phyloP scores from a whole-genome alignment of 2,113 vertebrate genomes.

The Pangasianodon hypophthalmus region DNA sequence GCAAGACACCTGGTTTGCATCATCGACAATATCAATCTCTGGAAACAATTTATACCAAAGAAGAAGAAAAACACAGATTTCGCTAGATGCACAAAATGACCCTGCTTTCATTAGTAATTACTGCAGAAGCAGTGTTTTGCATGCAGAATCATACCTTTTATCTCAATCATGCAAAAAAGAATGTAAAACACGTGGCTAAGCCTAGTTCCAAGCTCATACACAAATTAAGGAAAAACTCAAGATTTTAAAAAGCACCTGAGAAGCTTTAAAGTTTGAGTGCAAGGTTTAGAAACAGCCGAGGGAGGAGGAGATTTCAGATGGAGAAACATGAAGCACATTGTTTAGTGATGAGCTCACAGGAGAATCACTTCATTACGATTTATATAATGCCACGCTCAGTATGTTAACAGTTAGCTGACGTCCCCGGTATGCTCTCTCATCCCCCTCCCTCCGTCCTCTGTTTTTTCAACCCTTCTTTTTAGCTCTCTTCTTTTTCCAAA shows the following conservation, averaged over 20 bases:
- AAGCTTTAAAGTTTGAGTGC: background rate
- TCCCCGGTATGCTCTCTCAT: conserved; percentile 57
- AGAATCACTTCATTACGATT: conserved; percentile 70
- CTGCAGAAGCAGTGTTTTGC: background rate
- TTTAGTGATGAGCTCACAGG: conserved; percentile 76
- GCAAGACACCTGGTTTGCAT: conserved; percentile 14
- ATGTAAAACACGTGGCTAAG: background rate
- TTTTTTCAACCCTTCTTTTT: conserved; percentile 19
- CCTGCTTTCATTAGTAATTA: conserved; percentile 3
- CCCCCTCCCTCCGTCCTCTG: background rate
- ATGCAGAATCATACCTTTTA: background rate
- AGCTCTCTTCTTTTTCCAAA: conserved; percentile 49
- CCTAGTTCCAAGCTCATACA: no score
- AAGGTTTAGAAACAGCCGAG: conserved; percentile 59
- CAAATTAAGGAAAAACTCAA: background rate
- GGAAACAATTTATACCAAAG: background rate
- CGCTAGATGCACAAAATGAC: conserved; percentile 2
- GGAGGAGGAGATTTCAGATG: conserved; percentile 70
- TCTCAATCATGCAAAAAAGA: background rate
- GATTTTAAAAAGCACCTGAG: background rate
- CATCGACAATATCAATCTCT: conserved; percentile 17
- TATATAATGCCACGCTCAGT: conserved; percentile 71
- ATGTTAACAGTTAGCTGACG: conserved; percentile 74
- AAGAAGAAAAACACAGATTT: background rate
- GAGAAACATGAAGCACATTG: conserved; percentile 79